Percentiles rank a stretch among this genome's conserved stretches.
Conservation (phyloP, 2,113 vertebrate species). For the Nestor notabilis region DNA sequence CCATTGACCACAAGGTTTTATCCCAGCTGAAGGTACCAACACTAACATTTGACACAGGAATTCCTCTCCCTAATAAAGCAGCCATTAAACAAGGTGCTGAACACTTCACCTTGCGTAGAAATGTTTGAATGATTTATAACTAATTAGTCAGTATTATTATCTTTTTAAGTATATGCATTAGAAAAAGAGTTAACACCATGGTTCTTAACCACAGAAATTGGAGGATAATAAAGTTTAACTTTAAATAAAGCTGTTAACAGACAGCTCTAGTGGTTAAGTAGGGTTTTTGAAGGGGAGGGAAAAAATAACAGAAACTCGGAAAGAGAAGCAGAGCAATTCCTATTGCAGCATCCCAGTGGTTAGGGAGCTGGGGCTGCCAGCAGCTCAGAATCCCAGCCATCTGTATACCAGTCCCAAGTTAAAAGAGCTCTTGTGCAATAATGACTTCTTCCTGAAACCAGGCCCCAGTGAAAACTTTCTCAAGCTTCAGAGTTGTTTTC, state of each 20-base stretch:
- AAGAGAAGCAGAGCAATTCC: not conserved
- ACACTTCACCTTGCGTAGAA: not conserved
- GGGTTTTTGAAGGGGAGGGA: not conserved
- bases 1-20: not conserved
- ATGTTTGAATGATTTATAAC: slow-evolving; percentile 13
- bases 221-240: not conserved
- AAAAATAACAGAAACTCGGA: not conserved
- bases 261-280: not conserved
- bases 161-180: not conserved
- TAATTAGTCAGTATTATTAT: not conserved
- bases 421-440: not conserved
- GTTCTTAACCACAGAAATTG: slow-evolving; percentile 21
- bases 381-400: not conserved
- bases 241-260: not conserved
- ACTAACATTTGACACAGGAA: not conserved
- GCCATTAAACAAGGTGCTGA: not conserved
- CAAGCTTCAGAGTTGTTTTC: not conserved
- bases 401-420: not conserved
- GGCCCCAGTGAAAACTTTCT: not conserved
- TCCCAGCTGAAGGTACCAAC: not conserved
- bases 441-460: not conserved
- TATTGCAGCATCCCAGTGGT: not conserved
- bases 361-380: not conserved
- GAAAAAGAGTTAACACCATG: not conserved
- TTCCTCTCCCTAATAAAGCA: not conserved